Evolutionary conservation across 2,113 vertebrate genomes (phyloP).

Genomic region (Sterna hirundo): DNA sequence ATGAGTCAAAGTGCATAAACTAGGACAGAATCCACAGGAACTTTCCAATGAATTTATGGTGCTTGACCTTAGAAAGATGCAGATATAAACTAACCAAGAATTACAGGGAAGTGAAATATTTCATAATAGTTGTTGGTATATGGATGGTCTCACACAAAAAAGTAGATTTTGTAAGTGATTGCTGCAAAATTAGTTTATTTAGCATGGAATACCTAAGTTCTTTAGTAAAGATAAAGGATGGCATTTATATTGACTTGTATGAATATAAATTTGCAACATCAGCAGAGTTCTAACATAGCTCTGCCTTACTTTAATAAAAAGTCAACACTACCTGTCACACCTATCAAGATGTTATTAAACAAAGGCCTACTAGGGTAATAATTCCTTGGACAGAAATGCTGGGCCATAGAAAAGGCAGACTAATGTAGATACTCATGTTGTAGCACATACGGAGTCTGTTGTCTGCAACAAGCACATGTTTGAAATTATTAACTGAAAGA

Average conservation of each 20-base stretch:
- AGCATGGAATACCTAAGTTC: background rate
- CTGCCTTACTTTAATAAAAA: background rate
- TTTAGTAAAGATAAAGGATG: background rate
- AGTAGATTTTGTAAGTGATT: background rate
- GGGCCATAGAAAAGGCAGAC: background rate
- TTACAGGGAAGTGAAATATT: background rate
- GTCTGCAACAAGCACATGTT: background rate
- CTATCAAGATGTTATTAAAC: background rate
- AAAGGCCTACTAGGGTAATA: background rate
- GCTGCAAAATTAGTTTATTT: background rate
- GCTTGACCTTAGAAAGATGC: background rate
- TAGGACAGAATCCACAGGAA: background rate
- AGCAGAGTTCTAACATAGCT: background rate
- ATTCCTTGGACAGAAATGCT: background rate
- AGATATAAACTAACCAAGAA: background rate
- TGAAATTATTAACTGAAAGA: background rate
- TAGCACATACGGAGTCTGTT: background rate
- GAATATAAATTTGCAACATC: background rate
- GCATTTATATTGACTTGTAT: background rate
- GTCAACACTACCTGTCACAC: background rate
- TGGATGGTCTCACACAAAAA: background rate
- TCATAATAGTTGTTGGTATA: background rate
- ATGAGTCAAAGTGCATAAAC: background rate
- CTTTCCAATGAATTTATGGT: background rate
- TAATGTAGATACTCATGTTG: fast-evolving